Conservation (phyloP, 2,113 vertebrate species). For the Syngnathus floridae region DNA sequence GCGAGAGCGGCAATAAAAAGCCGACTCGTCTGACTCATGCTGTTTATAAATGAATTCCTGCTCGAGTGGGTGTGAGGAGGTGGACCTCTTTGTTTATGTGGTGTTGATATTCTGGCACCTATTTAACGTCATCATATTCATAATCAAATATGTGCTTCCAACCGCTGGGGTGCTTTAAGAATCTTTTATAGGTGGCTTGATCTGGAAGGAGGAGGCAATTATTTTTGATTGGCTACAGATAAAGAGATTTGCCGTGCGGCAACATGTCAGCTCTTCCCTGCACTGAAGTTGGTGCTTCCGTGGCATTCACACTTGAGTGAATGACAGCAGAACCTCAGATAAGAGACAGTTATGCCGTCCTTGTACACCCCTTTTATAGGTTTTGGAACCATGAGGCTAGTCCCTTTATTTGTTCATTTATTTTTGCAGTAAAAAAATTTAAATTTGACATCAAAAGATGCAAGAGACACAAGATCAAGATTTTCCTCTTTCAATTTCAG, state of each 20-base stretch:
- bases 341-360: conserved; percentile 11
- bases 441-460: neutral
- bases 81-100: conserved; percentile 62
- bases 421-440: neutral
- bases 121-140: conserved; percentile 61
- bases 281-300: conserved; percentile 17
- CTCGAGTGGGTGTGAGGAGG: conserved; percentile 66
- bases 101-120: conserved; percentile 59
- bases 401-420: neutral
- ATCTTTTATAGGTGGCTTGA: conserved; percentile 38
- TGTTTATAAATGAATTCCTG: conserved; percentile 58
- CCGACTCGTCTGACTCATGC: conserved; percentile 57
- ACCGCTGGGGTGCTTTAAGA: conserved; percentile 36
- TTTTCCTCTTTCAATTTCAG: no score
- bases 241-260: conserved; percentile 43
- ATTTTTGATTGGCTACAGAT: conserved; percentile 59
- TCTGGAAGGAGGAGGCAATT: conserved; percentile 51
- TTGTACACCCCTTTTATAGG: neutral
- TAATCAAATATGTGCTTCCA: conserved; percentile 55
- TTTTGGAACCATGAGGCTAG: neutral
- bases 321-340: conserved; percentile 24
- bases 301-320: conserved; percentile 19
- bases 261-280: conserved; percentile 36
- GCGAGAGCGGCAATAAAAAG: conserved; percentile 44
- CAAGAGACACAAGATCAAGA: no score